Conservation (phyloP, 2,888 invertebrate genomes). For the Hymenopus coronatus region DNA sequence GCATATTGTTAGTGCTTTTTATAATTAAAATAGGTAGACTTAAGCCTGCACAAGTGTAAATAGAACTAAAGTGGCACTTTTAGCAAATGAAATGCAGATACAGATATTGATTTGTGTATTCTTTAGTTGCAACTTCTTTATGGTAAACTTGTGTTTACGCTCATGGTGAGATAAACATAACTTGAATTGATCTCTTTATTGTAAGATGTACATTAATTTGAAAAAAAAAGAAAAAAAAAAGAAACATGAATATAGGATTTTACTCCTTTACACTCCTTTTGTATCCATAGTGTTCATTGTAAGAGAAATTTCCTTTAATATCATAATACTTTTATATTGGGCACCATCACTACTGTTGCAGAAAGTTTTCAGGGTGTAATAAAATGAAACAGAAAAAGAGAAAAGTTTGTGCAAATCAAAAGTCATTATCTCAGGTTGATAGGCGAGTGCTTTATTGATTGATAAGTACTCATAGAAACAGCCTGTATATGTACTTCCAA, state of each 20-base stretch:
- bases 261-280: background rate
- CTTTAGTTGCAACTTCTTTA: background rate
- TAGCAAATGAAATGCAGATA: background rate
- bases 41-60: background rate
- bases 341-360: too few relatives aligned
- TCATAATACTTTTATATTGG: background rate
- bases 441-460: background rate
- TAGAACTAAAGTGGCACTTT: background rate
- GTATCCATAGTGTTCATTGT: background rate
- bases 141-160: background rate
- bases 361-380: too few relatives aligned
- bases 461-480: background rate
- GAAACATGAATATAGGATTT: background rate
- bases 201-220: background rate
- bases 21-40: background rate
- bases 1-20: background rate
- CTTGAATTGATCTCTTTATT: background rate
- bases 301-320: background rate
- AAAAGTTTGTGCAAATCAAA: background rate
- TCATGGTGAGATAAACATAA: background rate
- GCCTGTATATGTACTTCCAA: background rate
- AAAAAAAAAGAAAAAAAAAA: too few relatives aligned
- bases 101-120: background rate
- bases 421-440: background rate
- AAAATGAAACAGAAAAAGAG: too few relatives aligned